These are phyloP conservation scores for Drosophila ercepeae DNA, from an alignment of 1,140 invertebrate genomes.

Conservation along the genomic window DNA sequence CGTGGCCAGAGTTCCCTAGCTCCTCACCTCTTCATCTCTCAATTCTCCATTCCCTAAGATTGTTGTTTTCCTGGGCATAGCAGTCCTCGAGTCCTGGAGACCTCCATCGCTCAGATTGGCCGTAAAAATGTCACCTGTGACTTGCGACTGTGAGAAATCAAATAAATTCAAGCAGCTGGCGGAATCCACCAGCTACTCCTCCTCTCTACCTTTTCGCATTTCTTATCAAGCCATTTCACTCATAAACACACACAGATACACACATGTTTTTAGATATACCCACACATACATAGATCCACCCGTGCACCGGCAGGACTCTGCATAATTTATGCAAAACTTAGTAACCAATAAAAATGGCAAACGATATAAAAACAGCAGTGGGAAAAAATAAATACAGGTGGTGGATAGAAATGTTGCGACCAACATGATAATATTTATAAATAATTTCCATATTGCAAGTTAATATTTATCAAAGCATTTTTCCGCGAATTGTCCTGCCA, in stretches of 20 bases:
- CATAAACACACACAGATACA: constrained; percentile 38
- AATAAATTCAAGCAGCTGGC: constrained; percentile 70
- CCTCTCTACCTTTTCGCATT: constrained; percentile 25
- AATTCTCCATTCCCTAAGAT: neutral
- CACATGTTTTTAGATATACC: neutral
- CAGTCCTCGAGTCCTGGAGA: constrained; percentile 12
- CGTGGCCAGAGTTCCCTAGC: constrained; percentile 23
- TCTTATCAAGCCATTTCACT: constrained; percentile 42
- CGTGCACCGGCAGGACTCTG: constrained; percentile 25
- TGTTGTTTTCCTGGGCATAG: constrained; percentile 10
- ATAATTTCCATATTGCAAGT: no score
- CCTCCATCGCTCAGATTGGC: constrained; percentile 64
- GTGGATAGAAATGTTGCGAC: neutral
- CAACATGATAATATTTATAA: no score
- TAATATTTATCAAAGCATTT: no score
- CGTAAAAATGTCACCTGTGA: constrained; percentile 80
- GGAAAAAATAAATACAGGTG: neutral
- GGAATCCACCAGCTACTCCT: constrained; percentile 1
- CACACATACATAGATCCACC: neutral
- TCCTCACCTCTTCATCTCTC: neutral
- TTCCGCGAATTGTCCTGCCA: no score
- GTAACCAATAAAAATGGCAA: constrained; percentile 54
- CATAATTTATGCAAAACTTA: constrained; percentile 79
- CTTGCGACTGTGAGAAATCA: constrained; percentile 73
- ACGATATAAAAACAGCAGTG: constrained; percentile 10